Evolutionary conservation across 2,113 vertebrate genomes (phyloP).

Genomic region (Cavia aperea): DNA sequence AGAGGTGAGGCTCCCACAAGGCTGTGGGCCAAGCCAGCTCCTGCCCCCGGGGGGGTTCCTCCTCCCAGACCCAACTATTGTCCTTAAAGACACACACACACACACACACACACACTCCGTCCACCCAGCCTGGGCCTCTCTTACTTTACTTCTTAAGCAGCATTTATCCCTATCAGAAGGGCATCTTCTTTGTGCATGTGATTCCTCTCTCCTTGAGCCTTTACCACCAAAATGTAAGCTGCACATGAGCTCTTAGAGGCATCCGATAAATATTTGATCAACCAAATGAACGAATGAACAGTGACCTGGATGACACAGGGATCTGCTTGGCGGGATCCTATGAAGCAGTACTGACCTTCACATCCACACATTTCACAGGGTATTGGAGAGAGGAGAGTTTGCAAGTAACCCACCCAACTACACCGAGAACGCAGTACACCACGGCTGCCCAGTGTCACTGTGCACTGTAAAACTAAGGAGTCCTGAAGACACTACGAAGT

Average conservation of each 20-base stretch:
- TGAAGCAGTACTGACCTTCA: neutral
- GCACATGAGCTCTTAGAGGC: neutral
- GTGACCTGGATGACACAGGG: neutral
- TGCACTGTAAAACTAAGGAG: neutral
- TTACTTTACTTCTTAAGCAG: neutral
- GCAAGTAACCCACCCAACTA: neutral
- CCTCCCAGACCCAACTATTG: neutral
- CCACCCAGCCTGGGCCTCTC: too few relatives aligned
- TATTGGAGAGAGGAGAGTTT: neutral
- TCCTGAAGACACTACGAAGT: neutral
- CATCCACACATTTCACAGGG: neutral
- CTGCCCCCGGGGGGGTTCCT: neutral
- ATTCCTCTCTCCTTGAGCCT: neutral
- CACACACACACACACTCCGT: too few relatives aligned
- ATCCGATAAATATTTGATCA: neutral
- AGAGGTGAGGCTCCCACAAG: neutral
- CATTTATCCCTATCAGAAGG: neutral
- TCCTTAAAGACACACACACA: neutral
- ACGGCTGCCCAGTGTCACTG: neutral
- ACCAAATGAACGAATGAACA: neutral
- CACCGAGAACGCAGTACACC: fast-evolving
- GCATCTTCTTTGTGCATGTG: neutral
- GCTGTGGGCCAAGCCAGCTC: neutral
- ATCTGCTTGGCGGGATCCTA: neutral
- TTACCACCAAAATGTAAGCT: neutral